Base-by-base conservation (phyloP, 1,140 invertebrate species). In the Lasioglossum baleicum region DNA sequence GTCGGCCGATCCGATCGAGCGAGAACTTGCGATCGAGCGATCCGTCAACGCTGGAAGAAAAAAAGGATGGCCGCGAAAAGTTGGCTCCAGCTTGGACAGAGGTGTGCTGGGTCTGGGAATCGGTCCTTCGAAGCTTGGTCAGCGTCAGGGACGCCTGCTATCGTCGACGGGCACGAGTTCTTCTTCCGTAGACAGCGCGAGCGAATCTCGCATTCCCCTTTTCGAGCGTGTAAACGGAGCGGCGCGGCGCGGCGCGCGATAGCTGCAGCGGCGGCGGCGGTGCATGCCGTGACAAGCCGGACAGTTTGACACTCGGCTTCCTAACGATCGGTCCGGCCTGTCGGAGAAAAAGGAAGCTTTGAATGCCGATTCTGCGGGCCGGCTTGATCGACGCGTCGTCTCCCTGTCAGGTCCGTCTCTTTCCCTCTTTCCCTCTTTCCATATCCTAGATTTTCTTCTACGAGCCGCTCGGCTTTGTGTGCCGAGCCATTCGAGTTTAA, bases 281-380 rank as follows among this genome's bases (percentile, higher is more conserved):
- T 40, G 69, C 70, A 22, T 35, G 67, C 71, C 31, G 58, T 80
- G 82, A 85, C 83, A 82, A 74, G 70, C 79, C 60, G 69, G 83
- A 85, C 80, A 85, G 71, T 78, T 85, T 84, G 84, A 85, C 84
- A 85, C 84, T 72, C 80, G 83, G 75, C 84, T 85, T 85, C 84
- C 83, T 85, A 85, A 85, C 84, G 84, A 84, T 85, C 83, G 70
- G 72, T 53, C 69, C 67, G 42, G 72, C 65, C 83, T 85, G 70
- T 75, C 69, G 79, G 68, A 72, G 77, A 77, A 85, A 85, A 84
- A 81, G 79, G 31, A 44, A 71, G 61, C 56, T 81, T 60, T 84
- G 83, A 84, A 84, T 84, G 66, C 68, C 74, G 78, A 69, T 72
- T 72, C 73, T 51, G 75, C 63, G 58, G 65, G n/a, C 69, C 58